Evolutionary conservation across 2,888 invertebrate genomes (phyloP).

Genomic region (Latheticus oryzae): DNA sequence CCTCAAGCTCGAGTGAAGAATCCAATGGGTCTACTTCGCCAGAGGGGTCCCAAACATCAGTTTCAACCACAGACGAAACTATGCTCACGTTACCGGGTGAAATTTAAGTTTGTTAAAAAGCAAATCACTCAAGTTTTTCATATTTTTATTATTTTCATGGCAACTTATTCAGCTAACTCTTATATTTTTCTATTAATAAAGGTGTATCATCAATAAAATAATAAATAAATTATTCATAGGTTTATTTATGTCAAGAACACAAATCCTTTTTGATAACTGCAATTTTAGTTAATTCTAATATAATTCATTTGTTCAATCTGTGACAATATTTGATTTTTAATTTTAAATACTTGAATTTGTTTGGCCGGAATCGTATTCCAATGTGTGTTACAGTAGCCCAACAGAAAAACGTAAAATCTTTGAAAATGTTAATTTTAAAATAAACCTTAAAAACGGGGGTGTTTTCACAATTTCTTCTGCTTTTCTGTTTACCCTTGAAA

Average conservation of each 20-base stretch:
- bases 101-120: constrained; percentile 1
- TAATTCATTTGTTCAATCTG: constrained; percentile 7
- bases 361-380: too few species aligned
- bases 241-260: constrained; percentile 12
- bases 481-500: too few species aligned
- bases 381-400: too few species aligned
- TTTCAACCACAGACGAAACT: neutral
- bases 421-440: too few species aligned
- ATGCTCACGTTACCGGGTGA: neutral
- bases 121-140: neutral
- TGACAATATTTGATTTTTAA: constrained; percentile 11
- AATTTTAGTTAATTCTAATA: constrained; percentile 11
- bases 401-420: too few species aligned
- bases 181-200: constrained; percentile 9
- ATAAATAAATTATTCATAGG: constrained; percentile 10
- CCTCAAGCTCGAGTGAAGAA: constrained; percentile 7
- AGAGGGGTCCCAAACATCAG: constrained; percentile 1
- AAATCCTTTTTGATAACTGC: constrained; percentile 9
- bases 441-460: too few species aligned
- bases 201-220: constrained; percentile 12
- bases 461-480: too few species aligned
- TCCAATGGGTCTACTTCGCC: constrained; percentile 12
- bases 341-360: constrained; percentile 9
- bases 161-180: constrained; percentile 11
- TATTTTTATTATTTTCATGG: constrained; percentile 11